Base-by-base conservation (phyloP, 2,888 invertebrate species). In the Endomychus coccineus region DNA sequence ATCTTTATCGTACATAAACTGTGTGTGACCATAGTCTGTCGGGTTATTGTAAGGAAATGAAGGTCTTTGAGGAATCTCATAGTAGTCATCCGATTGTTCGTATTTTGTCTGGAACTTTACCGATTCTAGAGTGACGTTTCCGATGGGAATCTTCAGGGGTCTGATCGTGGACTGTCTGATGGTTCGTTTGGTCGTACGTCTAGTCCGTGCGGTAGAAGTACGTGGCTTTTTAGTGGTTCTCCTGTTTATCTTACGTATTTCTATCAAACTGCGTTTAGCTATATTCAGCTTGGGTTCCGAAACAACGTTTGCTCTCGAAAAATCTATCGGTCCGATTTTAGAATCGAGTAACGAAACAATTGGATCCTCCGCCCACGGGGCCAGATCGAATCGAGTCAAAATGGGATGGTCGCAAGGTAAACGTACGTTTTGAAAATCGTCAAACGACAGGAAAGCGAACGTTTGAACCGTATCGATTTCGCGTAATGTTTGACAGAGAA, bases 391-490 rank as follows among this genome's bases (percentile, higher is more conserved):
- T 53, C 71, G 71, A 32, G 72, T 71, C 0, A 74, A 62, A 2
- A 73, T 54, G 0, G 54, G 40, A 39, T 54, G 50, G 29, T 69
- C 66, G 51, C 83, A 83, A 0, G 73, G 61, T 23, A 77, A 58
- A 36, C 80, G 66, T 30, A 66, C 62, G 50, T 83, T 82, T 51
- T 73, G 72, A 34, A 71, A 61, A 36, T 70, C 67, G 50, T 80
- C 78, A 1, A 74, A 61, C 5, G 75, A 68, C 3, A 83, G 67
- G 55, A 83, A 80, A 1, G 76, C 80, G 49, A 82, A 82, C 1
- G 81, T 81, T 56, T 83, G 83, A 22, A 83, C 67, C 11, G 71
- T 78, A 43, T 78, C 74, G 23, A 83, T 74, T 19, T 71, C 73
- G 48, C 71, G 77, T 50, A 80, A 67, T 1, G 80, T 80, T 30